phyloP scores from a whole-genome alignment of 35 echinoderm and acorn worm species.

The Amphiura filiformis region DNA sequence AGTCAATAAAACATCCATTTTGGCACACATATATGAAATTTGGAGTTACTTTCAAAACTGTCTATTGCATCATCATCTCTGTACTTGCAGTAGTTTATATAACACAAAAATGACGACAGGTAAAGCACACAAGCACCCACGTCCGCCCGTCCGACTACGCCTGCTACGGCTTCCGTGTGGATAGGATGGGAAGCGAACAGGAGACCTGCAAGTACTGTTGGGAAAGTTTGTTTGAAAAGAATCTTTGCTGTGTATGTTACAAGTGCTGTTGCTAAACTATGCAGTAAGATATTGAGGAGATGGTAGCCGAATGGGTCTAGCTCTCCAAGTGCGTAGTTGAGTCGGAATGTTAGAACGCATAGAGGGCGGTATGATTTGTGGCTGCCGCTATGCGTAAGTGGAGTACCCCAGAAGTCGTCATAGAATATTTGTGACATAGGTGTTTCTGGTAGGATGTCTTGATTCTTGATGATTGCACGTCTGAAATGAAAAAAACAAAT shows the following conservation, averaged over 20 bases:
- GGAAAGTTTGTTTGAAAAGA: constrained; percentile 34
- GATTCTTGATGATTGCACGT: constrained; percentile 95
- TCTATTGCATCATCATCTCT: constrained; percentile 1
- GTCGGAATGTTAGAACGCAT: constrained; percentile 81
- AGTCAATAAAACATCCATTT: constrained; percentile 21
- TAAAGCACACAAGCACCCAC: constrained; percentile 73
- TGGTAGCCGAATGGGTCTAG: constrained; percentile 89
- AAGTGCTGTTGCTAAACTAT: constrained; percentile 37
- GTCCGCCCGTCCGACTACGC: constrained; percentile 89
- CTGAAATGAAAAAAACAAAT: constrained; percentile 51
- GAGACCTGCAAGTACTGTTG: constrained; percentile 25
- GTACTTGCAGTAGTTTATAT: constrained; percentile 69
- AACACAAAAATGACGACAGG: constrained; percentile 69
- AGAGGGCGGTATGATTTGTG: constrained; percentile 98
- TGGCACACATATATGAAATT: neutral
- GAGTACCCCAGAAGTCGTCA: constrained; percentile 96
- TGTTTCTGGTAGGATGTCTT: constrained; percentile 69
- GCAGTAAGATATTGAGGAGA: constrained; percentile 69
- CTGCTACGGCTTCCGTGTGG: constrained; percentile 92
- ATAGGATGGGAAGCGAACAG: constrained; percentile 69
- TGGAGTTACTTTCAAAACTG: neutral
- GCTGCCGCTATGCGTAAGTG: constrained; percentile 76
- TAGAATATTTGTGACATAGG: constrained; percentile 66
- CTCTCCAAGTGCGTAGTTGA: constrained; percentile 68
- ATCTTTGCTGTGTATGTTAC: neutral